Evolutionary conservation across 1,140 invertebrate genomes (phyloP), one percentile per base, ranked within the genome.

Genomic region (Rhizoglyphus robini): DNA sequence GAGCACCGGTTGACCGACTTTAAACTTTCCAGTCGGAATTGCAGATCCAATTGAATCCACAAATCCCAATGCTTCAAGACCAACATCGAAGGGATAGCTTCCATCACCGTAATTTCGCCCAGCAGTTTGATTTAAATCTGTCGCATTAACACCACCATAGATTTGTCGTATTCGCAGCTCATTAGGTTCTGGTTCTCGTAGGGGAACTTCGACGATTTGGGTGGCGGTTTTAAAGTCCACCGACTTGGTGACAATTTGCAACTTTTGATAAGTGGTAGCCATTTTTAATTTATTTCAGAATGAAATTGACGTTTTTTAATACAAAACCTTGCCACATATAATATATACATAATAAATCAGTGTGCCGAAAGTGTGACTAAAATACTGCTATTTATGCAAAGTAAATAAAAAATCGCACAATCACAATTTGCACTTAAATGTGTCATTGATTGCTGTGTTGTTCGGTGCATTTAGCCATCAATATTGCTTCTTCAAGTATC

Each of bases 61-160:
- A n/a, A 20, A 54, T 54, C 8, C 51, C 51, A 8, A 54, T 8
- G 20, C n/a, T n/a, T 65, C 64, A 47, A 65, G 67, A 29, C 64
- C 64, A 64, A 66, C n/a, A 29, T 18, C 67, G 64, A 47, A 11
- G 67, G 11, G 64, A 63, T 18, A 25, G 62, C n/a, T n/a, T n/a
- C n/a, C n/a, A 13, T 65, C 63, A 20, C 63, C 63, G 25, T 32
- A 65, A 63, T 48, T 61, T 11, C 63, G 34, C 11, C 64, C 65
- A 23, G 65, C 65, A 13, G 4, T 11, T 18, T 68, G 4, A 29
- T 68, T 68, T 54, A 66, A 54, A 32, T 66, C 65, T 5, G 66
- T 49, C 23, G 36, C 30, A 68, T 66, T 66, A 8, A 68, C 32
- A 4, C 65, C 65, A n/a, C 11, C 20, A 29, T 66, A 66, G 23